A percentile compares a stretch with the other conserved stretches of the same genome.
Evolutionary conservation across 2,797 vertebrate species (phyloP).

Genomic region (Hipposideros larvatus): DNA sequence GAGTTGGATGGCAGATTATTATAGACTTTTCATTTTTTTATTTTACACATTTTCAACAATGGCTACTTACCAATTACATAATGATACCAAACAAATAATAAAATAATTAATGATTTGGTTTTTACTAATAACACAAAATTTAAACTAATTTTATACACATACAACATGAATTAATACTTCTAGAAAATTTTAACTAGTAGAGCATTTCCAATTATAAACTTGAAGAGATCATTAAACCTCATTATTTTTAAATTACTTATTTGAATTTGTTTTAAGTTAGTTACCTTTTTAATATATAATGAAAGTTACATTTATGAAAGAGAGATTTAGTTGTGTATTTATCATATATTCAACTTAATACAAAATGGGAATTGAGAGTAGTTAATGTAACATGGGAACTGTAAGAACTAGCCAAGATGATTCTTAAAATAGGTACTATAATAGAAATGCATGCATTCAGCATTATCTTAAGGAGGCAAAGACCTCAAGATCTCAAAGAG

Average conservation of each 20-base stretch:
- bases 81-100: not conserved
- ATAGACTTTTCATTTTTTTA: not conserved
- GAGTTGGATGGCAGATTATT: not conserved
- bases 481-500: not conserved
- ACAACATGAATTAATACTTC: not conserved
- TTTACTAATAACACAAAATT: not conserved
- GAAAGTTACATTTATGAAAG: not conserved
- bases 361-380: not conserved
- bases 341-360: not conserved
- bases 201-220: not conserved
- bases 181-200: not conserved
- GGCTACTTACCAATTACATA: not conserved
- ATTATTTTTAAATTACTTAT: not conserved
- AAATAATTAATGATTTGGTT: not conserved
- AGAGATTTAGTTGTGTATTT: not conserved
- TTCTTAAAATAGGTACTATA: not conserved
- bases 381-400: not conserved
- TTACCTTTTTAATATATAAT: not conserved
- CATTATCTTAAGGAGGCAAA: not conserved
- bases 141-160: not conserved
- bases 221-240: not conserved
- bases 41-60: not conserved
- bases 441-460: not conserved
- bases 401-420: not conserved
- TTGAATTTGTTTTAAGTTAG: not conserved